These are phyloP conservation scores for Pygoscelis adeliae DNA, from an alignment of 2,113 vertebrate genomes.

Conservation along the genomic window DNA sequence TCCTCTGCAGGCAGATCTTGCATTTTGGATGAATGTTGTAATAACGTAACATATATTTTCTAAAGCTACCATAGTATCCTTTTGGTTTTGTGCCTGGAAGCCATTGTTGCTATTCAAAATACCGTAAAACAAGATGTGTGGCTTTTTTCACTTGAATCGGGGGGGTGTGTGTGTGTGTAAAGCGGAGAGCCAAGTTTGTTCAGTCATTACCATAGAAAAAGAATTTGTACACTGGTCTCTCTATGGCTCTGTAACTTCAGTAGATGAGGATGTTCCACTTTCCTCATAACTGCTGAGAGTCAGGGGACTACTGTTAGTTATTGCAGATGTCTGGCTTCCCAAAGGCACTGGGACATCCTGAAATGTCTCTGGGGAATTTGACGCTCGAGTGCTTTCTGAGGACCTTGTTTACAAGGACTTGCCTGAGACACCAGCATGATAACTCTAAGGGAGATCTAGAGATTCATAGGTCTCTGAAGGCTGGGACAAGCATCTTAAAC, in stretches of 20 bases:
- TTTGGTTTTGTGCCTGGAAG: not conserved
- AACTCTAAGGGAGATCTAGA: not conserved
- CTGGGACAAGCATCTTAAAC: not conserved
- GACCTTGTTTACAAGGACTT: not conserved
- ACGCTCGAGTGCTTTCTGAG: not conserved
- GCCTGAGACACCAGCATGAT: not conserved
- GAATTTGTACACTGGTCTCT: not conserved
- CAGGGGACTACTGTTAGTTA: not conserved
- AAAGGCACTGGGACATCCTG: not conserved
- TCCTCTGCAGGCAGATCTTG: not conserved
- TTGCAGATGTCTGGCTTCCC: not conserved
- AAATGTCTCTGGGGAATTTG: not conserved
- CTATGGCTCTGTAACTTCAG: not conserved
- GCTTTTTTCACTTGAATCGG: not conserved
- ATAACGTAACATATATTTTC: not conserved
- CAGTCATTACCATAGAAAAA: not conserved
- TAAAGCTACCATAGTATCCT: not conserved
- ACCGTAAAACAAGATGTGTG: not conserved
- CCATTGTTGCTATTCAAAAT: not conserved
- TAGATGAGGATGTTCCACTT: not conserved
- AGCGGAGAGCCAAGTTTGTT: not conserved
- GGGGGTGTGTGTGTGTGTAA: not conserved
- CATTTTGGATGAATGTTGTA: not conserved
- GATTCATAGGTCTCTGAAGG: fast-evolving
- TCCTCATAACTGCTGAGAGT: not conserved